phyloP scores from a whole-genome alignment of 2,888 invertebrate species.

The Phortica magna region DNA sequence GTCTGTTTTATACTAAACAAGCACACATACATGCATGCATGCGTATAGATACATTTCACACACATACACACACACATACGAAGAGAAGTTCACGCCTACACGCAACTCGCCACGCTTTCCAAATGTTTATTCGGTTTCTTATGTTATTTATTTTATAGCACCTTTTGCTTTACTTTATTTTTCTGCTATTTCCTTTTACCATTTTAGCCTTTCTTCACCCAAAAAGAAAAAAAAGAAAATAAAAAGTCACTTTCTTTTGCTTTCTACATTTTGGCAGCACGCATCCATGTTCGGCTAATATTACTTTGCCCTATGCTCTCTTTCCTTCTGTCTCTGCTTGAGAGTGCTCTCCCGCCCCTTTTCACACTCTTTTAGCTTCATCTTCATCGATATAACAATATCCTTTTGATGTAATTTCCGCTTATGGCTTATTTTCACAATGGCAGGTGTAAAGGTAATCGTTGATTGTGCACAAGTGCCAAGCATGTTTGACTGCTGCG shows the following conservation, averaged over 20 bases:
- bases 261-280: constrained; percentile 12
- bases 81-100: not conserved
- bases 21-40: not conserved
- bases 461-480: constrained; percentile 67
- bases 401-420: constrained; percentile 71
- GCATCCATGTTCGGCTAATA: constrained; percentile 18
- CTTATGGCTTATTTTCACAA: constrained; percentile 72
- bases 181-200: constrained; percentile 53
- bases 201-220: not conserved
- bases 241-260: too few species aligned
- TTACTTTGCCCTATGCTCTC: constrained; percentile 42
- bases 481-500: constrained; percentile 16
- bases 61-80: not conserved
- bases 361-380: constrained; percentile 3
- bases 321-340: constrained; percentile 30
- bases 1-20: constrained; percentile 65
- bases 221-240: too few species aligned
- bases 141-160: constrained; percentile 71
- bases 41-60: not conserved
- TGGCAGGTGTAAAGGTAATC: constrained; percentile 71
- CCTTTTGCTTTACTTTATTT: constrained; percentile 68
- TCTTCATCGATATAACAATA: constrained; percentile 69
- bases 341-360: not conserved
- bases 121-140: constrained; percentile 69
- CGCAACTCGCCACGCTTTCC: constrained; percentile 32